Evolutionary conservation across 2,888 invertebrate species (phyloP), one percentile per base, ranked within the genome.

Genomic region (Nephrocerus scutellatus): DNA sequence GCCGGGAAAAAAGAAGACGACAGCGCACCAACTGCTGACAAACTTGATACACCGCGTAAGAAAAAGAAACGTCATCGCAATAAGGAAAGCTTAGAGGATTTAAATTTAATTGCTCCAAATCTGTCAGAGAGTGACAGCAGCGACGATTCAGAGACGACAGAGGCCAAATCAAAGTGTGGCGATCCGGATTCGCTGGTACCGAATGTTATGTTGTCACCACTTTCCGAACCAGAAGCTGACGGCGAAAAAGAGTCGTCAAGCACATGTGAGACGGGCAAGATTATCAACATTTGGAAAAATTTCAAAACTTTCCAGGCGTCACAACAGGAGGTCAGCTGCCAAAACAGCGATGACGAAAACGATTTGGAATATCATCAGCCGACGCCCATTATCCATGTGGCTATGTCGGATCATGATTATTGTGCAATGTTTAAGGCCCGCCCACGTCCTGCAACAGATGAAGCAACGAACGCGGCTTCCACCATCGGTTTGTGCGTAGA

Each of bases 81-180:
- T 20, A 66, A 66, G 40, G 63, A 63, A 33, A 60, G 59, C 5
- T 39, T 66, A 35, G 74, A 79, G 5, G 82, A 81, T 56, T 73
- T 81, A 3, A 79, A 88, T 69, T 70, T 89, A 37, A 87, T 86
- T 4, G 87, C 84, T 3, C 70, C 87, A 26, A 88, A 88, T 71
- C 71, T 89, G 26, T 88, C 87, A 1, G 88, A 88, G 56, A 86
- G 86, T 60, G 88, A 87, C 53, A 84, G 82, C 47, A 84, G 82
- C 51, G 77, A 79, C 42, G 85, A 84, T 46, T 76, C 70, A 3
- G 80, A 77, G 10, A 56, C 59, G 18, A 28, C 48, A 7, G 32
- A 41, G 25, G 46, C 46, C 18, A 55, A 55, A 46, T 52, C 51
- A n/a, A 48, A 54, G 36, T 49, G 49, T 36, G 41, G 39, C 14